Evolutionary conservation across 2,888 invertebrate genomes (phyloP), one percentile per base, ranked within the genome.

Genomic region (Laothoe populi): DNA sequence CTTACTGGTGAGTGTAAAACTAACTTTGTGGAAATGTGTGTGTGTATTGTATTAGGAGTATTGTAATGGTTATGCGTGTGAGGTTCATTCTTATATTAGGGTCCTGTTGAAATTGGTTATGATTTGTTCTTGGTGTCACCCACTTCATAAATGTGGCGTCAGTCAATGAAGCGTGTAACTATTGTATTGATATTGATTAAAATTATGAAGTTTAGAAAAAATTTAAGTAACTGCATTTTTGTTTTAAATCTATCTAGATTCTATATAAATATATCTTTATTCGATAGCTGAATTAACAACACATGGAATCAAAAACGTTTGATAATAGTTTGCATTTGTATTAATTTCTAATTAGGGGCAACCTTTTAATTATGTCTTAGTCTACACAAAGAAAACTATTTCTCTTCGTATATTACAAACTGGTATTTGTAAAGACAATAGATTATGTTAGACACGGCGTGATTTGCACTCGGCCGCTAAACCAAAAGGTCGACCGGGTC

Each of bases 1-100:
- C 93, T 98, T 75, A 98, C 98, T 60, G 98, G 96, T 93, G 60
- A 79, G 81, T 75, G 10, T 24, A n/a, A 4, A 24, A 10, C 24
- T 2, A 24, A 1, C 10, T 48, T 48, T 48, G 7, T n/a, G n/a
- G n/a, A n/a, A 46, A 19, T 46, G 46, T 48, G 16, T 21, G n/a
- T 48, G 16, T 24, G 26, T 53, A 4, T n/a, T 49, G 31, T 31
- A n/a, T 49, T 24, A n/a, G n/a, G n/a, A n/a, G n/a, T n/a, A n/a
- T n/a, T n/a, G n/a, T n/a, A n/a, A n/a, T n/a, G n/a, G n/a, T n/a
- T n/a, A n/a, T n/a, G n/a, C n/a, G n/a, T 46, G 13, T 21, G 21
- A 46, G 10, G 13, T 46, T 16, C 13, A 21, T 26, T 26, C 3
- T 26, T 8, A 10, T 35, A 35, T 35, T 35, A 35, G 35, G 10